Base-by-base conservation (phyloP, 2,797 vertebrate species). In the Leptatherina wallacei region DNA sequence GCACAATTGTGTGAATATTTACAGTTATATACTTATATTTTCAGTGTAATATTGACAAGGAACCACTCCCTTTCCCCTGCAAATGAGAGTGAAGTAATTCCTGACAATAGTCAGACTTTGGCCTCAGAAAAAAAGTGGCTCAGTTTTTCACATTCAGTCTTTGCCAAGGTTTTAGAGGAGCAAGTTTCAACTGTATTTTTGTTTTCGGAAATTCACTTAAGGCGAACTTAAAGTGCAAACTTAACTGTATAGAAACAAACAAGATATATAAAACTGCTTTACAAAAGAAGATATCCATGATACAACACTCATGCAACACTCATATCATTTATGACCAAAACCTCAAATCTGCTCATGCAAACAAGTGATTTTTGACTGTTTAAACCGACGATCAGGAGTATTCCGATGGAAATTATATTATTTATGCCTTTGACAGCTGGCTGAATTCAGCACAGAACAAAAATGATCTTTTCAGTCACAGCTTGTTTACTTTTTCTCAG, bases 391-490 rank as follows among this genome's bases (percentile, higher is more conserved):
- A 30, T 9, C 27, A 20, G 24, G 6, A 16, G 16, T 4, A 3
- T 32, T 9, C 29, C 4, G 16, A 30, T 32, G 1, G 18, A 32
- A 18, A 27, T 16, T n/a, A 1, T 22, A 12, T 61, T 11, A 35
- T 47, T 51, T 1, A 11, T 29, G 52, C 11, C 33, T 12, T 35
- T 16, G 27, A 24, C 61, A 52, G 36, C 75, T 62, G 49, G 56
- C 40, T 66, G 54, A 72, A 59, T 58, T 71, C 71, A 58, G 29
- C 61, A 35, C 27, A 3, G 49, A 57, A 59, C 10, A 38, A 77
- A 78, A 67, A 75, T 65, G 73, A 72, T 47, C 36, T 61, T 69
- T 55, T 65, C 35, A 60, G 55, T 67, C 36, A 51, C 64, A 56
- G 65, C n/a, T 77, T 77, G 60, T 1, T 35, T 65, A 29, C 20